A percentile compares a stretch with the other conserved stretches of the same genome.
Evolutionary conservation across 2,113 vertebrate species (phyloP).

Genomic region (Proteles cristata): DNA sequence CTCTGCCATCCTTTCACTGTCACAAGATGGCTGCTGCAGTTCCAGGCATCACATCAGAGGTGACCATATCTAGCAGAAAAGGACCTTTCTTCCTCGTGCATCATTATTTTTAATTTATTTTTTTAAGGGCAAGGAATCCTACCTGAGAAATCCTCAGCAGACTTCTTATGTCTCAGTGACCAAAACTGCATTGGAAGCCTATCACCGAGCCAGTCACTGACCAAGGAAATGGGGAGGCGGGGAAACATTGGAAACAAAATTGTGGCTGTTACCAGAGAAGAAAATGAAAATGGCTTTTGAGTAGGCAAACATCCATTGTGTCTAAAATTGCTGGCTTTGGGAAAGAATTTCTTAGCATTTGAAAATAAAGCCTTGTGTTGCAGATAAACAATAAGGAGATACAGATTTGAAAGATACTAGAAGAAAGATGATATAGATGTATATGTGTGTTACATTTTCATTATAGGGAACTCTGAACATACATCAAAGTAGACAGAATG

Average conservation of each 20-base stretch:
- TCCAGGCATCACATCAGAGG: background rate
- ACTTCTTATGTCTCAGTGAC: background rate
- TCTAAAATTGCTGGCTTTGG: slow-evolving; percentile 3
- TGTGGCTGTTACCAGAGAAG: background rate
- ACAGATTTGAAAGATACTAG: slow-evolving; percentile 15
- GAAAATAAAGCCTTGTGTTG: background rate
- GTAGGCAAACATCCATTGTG: background rate
- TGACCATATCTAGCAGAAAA: background rate
- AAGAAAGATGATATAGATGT: background rate
- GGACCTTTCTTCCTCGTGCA: background rate
- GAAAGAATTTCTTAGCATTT: slow-evolving; percentile 28
- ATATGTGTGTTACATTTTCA: background rate
- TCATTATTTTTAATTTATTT: background rate
- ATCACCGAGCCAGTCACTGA: background rate
- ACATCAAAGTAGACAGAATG: background rate
- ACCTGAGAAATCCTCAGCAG: background rate
- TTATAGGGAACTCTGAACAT: slow-evolving; percentile 34
- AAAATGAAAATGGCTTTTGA: background rate
- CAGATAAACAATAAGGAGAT: background rate
- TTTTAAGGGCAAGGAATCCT: background rate
- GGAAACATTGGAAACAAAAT: background rate
- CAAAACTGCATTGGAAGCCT: background rate
- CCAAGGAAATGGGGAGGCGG: background rate
- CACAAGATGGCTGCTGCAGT: background rate
- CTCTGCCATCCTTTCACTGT: background rate